Base-by-base conservation (phyloP, 1,140 invertebrate genomes). In the Heliothis virescens region DNA sequence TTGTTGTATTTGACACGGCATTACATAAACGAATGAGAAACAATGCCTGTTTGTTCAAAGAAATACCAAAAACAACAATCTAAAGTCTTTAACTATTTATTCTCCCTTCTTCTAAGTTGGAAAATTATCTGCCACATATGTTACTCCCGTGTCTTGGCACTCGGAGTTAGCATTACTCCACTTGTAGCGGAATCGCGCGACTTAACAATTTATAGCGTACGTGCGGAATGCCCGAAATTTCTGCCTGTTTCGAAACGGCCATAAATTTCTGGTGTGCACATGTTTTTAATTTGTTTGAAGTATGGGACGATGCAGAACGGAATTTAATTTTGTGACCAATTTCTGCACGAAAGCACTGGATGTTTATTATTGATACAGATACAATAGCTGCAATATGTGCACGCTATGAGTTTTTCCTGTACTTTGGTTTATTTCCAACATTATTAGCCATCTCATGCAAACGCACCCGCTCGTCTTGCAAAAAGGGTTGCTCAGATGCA, bases 161-260 rank as follows among this genome's bases (percentile, higher is more conserved):
- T 59, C 21, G 13, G 18, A 26, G 10, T 59, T 18, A 21, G 21
- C 21, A 47, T 65, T 18, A 65, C 47, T 65, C n/a, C 62, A 16
- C 41, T 34, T 34, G 34, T 34, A 18, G 34, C 10, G n/a, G n/a
- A 65, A 21, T 21, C 16, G 41, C 62, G 47, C 5, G 62, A 65
- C 34, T 65, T 65, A 18, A 65, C 62, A 65, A 65, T 65, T 65
- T 65, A 65, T 48, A 10, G 62, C 41, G 13, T 47, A 65, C 62
- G 62, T 48, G 62, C 12, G 41, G 62, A 65, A 65, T 65, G 62
- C 62, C 41, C 62, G 62, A 65, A 65, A 65, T 65, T 65, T 16
- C 4, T 1, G n/a, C 4, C 16, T 65, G 62, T 48, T 18, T 18
- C 62, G 10, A 48, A 65, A 16, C 34, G 34, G 34, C 41, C 47